phyloP scores from a whole-genome alignment of 2,888 invertebrate species.

The Mimachlamys varia region DNA sequence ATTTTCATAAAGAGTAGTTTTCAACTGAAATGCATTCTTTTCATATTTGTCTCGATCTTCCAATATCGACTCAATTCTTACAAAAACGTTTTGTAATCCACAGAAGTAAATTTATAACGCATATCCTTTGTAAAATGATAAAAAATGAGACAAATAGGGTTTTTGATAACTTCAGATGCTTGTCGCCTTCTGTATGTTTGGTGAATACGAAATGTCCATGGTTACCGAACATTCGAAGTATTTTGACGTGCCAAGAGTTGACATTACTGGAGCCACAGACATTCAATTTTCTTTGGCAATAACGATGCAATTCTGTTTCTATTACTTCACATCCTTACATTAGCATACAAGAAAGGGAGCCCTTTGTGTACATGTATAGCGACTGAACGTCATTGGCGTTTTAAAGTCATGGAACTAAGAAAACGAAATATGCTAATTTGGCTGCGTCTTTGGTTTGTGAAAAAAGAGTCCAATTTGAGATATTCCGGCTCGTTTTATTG shows the following conservation, averaged over 20 bases:
- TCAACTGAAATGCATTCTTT: neutral
- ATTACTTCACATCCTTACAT: neutral
- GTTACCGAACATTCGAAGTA: neutral
- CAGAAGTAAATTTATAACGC: neutral
- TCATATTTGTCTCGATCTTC: neutral
- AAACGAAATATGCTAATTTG: neutral
- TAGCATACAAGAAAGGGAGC: neutral
- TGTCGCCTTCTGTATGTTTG: neutral
- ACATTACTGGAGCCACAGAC: neutral
- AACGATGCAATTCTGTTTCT: neutral
- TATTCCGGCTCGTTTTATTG: too few species aligned
- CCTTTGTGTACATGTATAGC: too few species aligned
- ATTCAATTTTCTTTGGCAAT: neutral
- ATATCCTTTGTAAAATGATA: neutral
- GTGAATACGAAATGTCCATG: neutral
- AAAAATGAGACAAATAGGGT: neutral
- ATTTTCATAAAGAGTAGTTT: too few species aligned
- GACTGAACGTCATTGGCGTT: neutral
- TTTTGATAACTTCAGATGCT: neutral
- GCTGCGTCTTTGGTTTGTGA: neutral
- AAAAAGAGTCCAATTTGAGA: neutral
- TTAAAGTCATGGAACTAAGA: neutral
- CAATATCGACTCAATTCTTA: neutral
- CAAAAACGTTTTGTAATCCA: neutral
- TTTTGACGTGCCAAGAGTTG: neutral